Conservation (phyloP, 2,888 invertebrate species). For the Caenorhabditis doughertyi region DNA sequence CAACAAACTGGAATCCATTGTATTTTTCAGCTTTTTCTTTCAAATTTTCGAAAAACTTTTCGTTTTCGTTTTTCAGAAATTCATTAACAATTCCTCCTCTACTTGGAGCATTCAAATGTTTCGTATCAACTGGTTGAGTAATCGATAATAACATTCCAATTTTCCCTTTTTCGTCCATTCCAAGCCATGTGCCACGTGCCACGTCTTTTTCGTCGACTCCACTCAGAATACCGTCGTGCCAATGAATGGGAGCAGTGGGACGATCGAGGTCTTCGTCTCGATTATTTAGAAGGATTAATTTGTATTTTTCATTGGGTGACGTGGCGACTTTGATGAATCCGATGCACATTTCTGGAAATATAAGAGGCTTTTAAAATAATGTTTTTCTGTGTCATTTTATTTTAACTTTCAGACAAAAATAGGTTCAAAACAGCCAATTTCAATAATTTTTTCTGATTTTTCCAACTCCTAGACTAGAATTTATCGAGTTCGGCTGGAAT, state of each 20-base stretch:
- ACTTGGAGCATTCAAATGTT: constrained; percentile 68
- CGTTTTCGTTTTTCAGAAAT: constrained; percentile 47
- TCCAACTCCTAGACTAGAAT: too few species aligned
- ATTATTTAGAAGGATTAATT: constrained; percentile 77
- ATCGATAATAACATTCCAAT: constrained; percentile 77
- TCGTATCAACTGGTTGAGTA: constrained; percentile 69
- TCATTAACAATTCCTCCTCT: constrained; percentile 72
- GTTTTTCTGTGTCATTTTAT: too few species aligned
- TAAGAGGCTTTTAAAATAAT: too few species aligned
- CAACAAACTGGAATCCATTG: constrained; percentile 79
- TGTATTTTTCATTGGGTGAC: constrained; percentile 57
- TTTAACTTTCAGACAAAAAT: background rate
- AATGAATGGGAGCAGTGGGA: constrained; percentile 71
- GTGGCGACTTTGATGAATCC: constrained; percentile 66
- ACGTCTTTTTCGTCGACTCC: constrained; percentile 75
- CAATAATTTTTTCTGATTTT: too few species aligned
- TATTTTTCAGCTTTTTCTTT: constrained; percentile 60
- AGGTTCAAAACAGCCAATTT: background rate
- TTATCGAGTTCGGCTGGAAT: too few species aligned
- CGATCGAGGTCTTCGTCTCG: constrained; percentile 77
- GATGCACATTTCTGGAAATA: constrained; percentile 74
- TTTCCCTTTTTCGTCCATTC: constrained; percentile 67
- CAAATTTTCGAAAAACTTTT: constrained; percentile 61
- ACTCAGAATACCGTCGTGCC: constrained; percentile 76
- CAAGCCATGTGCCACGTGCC: constrained; percentile 80